A percentile compares a stretch with the other conserved stretches of the same genome.
phyloP scores from a whole-genome alignment of 2,797 vertebrate genomes.

The Chrysolophus pictus region DNA sequence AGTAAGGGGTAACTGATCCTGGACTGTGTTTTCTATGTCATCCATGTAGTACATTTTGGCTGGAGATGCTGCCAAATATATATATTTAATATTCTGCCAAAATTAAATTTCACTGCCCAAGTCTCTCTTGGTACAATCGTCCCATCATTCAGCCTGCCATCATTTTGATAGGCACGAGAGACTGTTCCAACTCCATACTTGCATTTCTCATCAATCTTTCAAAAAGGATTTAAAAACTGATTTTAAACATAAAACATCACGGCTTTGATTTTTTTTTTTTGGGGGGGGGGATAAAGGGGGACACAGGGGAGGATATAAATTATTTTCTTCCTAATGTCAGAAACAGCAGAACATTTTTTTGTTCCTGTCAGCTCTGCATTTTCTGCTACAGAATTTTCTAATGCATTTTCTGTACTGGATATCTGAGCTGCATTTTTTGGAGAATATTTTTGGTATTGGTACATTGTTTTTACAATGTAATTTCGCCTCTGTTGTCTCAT shows the following conservation, averaged over 20 bases:
- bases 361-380: not conserved
- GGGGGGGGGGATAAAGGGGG: not conserved
- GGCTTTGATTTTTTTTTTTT: not conserved
- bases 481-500: not conserved
- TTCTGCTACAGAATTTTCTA: not conserved
- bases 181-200: not conserved
- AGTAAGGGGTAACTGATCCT: not conserved
- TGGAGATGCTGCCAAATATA: not conserved
- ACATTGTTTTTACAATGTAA: not conserved
- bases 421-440: not conserved
- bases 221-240: not conserved
- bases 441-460: not conserved
- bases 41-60: not conserved
- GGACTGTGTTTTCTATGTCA: not conserved
- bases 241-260: not conserved
- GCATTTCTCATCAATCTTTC: not conserved
- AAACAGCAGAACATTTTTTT: not conserved
- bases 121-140: not conserved
- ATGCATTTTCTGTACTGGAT: not conserved
- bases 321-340: not conserved
- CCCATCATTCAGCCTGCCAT: not conserved
- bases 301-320: not conserved
- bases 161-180: not conserved
- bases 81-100: not conserved
- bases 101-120: not conserved